These are phyloP conservation scores for Chymomyza amoena DNA, from an alignment of 2,888 invertebrate species.

Conservation along the genomic window DNA sequence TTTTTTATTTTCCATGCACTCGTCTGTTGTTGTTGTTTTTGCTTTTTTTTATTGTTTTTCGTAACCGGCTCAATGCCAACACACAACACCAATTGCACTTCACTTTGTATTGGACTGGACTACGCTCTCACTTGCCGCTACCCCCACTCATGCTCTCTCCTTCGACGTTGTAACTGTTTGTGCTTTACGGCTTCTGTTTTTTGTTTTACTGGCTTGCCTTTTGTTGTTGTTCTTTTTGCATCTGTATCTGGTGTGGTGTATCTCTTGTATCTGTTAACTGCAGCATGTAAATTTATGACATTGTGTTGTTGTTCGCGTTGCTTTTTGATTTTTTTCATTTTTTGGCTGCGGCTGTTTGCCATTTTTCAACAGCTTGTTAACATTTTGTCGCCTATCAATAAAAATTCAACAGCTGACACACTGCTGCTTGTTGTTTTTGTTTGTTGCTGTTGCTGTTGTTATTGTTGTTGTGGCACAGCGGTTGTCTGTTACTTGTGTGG, in stretches of 20 bases:
- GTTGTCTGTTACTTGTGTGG: background rate
- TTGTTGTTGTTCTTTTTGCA: constrained; percentile 12
- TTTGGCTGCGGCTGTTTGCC: constrained; percentile 31
- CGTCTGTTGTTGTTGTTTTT: too few relatives aligned
- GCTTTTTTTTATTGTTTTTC: background rate
- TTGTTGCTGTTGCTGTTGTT: constrained; percentile 9
- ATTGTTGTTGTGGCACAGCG: constrained; percentile 3
- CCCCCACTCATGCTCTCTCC: too few relatives aligned
- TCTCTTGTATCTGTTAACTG: constrained; percentile 3
- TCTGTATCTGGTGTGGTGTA: too few relatives aligned
- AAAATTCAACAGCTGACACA: constrained; percentile 9
- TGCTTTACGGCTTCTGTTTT: constrained; percentile 30
- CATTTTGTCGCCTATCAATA: constrained; percentile 69
- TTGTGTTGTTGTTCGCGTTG: constrained; percentile 54
- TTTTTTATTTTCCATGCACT: background rate
- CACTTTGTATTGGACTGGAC: constrained; percentile 24
- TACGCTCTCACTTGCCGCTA: constrained; percentile 13
- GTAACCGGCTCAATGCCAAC: constrained; percentile 13
- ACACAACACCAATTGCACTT: constrained; percentile 34
- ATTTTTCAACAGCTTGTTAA: constrained; percentile 71
- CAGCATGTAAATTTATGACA: constrained; percentile 64
- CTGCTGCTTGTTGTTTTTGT: constrained; percentile 11
- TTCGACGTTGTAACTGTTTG: too few relatives aligned
- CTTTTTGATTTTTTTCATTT: constrained; percentile 13
- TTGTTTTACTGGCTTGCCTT: constrained; percentile 39